phyloP scores from a whole-genome alignment of 2,797 vertebrate genomes.

The Muraenolepis orangiensis region DNA sequence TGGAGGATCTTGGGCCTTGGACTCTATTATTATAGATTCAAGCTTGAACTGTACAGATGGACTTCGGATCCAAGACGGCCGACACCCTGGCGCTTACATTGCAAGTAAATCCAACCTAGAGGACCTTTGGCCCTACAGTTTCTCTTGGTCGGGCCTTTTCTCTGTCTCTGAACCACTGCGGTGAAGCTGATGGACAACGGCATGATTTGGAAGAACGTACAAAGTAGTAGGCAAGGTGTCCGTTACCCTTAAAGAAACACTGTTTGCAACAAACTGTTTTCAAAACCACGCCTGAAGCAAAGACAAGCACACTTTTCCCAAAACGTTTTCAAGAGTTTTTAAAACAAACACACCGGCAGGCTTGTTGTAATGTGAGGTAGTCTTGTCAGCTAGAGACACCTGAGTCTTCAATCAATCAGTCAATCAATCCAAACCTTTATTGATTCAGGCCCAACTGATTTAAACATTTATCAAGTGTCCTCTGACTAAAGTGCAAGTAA shows the following conservation, averaged over 20 bases:
- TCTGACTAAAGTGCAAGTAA: too few relatives aligned
- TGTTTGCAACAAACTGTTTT: not conserved
- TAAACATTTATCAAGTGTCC: too few relatives aligned
- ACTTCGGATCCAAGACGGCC: too few relatives aligned
- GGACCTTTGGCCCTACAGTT: not conserved
- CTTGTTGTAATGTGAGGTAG: too few relatives aligned
- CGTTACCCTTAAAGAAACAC: not conserved
- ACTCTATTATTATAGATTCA: not conserved
- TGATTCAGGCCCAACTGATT: not conserved
- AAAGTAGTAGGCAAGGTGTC: not conserved
- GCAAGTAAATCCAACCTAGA: not conserved
- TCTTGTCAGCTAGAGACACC: too few relatives aligned
- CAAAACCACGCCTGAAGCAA: not conserved
- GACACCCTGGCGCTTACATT: not conserved
- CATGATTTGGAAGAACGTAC: too few relatives aligned
- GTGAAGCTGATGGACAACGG: too few relatives aligned
- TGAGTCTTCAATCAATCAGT: not conserved
- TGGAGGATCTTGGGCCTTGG: not conserved
- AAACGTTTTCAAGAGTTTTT: not conserved
- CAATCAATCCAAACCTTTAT: not conserved
- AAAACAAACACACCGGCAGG: not conserved
- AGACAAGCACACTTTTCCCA: not conserved
- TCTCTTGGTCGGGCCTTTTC: too few relatives aligned
- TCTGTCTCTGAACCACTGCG: too few relatives aligned
- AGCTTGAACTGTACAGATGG: too few relatives aligned